These are phyloP conservation scores for Esox niger DNA, from an alignment of 2,113 vertebrate species.

Conservation along the genomic window DNA sequence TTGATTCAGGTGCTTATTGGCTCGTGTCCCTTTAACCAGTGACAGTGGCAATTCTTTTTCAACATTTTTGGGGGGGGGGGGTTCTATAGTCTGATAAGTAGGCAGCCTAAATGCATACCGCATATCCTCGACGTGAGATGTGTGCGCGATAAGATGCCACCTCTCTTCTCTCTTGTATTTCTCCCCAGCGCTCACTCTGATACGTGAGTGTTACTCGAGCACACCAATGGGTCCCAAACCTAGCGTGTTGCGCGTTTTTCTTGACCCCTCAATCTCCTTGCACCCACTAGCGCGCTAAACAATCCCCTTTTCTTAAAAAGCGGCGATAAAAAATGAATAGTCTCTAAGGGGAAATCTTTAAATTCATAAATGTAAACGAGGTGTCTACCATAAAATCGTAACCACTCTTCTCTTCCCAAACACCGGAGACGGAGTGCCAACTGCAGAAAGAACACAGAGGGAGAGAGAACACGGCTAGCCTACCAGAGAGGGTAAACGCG, in stretches of 20 bases:
- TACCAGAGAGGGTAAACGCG: background rate
- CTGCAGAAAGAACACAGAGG: background rate
- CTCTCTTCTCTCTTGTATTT: too few species aligned
- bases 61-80: background rate
- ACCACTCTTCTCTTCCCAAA: too few species aligned
- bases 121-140: background rate
- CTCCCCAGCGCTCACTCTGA: background rate
- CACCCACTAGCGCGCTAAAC: conserved; percentile 13
- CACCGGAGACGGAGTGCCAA: background rate
- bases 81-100: background rate
- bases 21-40: background rate
- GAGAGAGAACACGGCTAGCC: too few species aligned
- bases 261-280: conserved; percentile 8
- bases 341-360: too few species aligned
- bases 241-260: background rate
- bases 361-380: too few species aligned
- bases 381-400: background rate
- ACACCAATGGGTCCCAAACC: conserved; percentile 9
- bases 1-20: background rate
- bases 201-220: background rate
- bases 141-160: background rate
- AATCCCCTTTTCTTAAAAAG: background rate
- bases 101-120: background rate
- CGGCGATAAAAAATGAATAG: background rate
- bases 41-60: conserved; percentile 2